Percentiles rank a stretch among this genome's conserved stretches.
Conservation (phyloP, 2,113 vertebrate genomes). For the Tringa solitaria region DNA sequence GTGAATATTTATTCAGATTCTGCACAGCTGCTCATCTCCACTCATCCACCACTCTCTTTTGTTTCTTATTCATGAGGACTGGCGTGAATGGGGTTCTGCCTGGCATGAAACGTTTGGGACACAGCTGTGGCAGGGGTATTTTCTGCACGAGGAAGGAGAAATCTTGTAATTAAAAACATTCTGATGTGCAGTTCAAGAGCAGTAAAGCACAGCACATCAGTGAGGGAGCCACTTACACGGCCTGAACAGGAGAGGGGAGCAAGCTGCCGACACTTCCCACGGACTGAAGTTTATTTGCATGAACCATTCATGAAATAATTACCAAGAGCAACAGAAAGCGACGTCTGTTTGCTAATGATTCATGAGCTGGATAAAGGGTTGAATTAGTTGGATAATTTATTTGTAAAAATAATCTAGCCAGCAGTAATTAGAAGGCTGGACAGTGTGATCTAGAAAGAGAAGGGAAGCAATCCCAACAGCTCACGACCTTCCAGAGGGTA, state of each 20-base stretch:
- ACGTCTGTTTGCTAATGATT: slow-evolving; percentile 64
- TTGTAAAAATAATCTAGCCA: slow-evolving; percentile 59
- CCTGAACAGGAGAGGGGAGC: not conserved
- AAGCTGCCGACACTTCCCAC: slow-evolving; percentile 20
- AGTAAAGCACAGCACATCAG: not conserved
- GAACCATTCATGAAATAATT: slow-evolving; percentile 65
- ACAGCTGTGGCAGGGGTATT: slow-evolving; percentile 39
- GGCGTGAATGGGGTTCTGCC: slow-evolving; percentile 43
- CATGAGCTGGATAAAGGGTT: slow-evolving; percentile 55
- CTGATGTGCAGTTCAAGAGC: slow-evolving; percentile 2
- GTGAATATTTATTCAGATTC: slow-evolving; percentile 55
- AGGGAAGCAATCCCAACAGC: not conserved
- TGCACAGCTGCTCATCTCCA: slow-evolving; percentile 52
- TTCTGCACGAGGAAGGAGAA: slow-evolving; percentile 6
- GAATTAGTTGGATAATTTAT: slow-evolving; percentile 60
- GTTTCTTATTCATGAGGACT: slow-evolving; percentile 55
- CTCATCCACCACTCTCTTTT: slow-evolving; percentile 42
- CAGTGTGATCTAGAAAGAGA: slow-evolving; percentile 1
- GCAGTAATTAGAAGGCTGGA: slow-evolving; percentile 53
- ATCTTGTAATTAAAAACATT: slow-evolving; percentile 32
- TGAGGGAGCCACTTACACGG: not conserved
- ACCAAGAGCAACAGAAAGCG: slow-evolving; percentile 50
- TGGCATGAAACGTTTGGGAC: slow-evolving; percentile 8
- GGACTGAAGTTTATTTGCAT: slow-evolving; percentile 49
- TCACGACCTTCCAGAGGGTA: not conserved